A percentile compares a stretch with the other conserved stretches of the same genome.
Conservation (phyloP, 2,797 vertebrate species). For the Carapus acus region DNA sequence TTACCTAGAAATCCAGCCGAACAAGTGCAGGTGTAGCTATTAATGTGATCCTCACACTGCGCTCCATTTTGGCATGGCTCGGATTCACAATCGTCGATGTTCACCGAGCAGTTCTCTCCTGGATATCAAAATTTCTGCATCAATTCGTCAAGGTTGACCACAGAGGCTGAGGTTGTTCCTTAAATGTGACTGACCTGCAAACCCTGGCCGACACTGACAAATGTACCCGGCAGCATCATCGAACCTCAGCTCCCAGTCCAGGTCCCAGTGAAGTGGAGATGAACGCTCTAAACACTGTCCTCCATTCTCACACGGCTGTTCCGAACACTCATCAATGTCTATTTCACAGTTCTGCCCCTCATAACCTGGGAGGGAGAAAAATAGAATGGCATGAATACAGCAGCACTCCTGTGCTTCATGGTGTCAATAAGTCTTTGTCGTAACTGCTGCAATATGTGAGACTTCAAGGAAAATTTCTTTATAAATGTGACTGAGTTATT, state of each 20-base stretch:
- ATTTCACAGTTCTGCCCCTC: constrained; percentile 79
- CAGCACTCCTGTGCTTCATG: neutral
- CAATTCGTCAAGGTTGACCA: neutral
- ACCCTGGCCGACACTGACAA: constrained; percentile 83
- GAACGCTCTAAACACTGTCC: constrained; percentile 84
- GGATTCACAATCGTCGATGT: constrained; percentile 84
- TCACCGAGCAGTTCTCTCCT: constrained; percentile 83
- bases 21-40: constrained; percentile 79
- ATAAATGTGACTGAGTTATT: too few species aligned
- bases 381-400: too few species aligned
- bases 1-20: constrained; percentile 80
- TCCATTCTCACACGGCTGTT: constrained; percentile 76
- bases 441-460: too few species aligned
- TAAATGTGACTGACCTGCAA: constrained; percentile 72
- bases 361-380: constrained; percentile 71
- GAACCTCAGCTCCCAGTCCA: constrained; percentile 75
- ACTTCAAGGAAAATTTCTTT: too few species aligned
- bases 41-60: constrained; percentile 75
- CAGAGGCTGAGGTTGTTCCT: neutral
- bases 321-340: constrained; percentile 82
- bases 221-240: constrained; percentile 79
- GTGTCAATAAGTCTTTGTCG: too few species aligned
- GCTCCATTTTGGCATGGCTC: constrained; percentile 81
- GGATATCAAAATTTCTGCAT: neutral
- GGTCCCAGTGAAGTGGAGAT: constrained; percentile 71